Base-by-base conservation (phyloP, 2,797 vertebrate species). In the Onychomys leucogaster region DNA sequence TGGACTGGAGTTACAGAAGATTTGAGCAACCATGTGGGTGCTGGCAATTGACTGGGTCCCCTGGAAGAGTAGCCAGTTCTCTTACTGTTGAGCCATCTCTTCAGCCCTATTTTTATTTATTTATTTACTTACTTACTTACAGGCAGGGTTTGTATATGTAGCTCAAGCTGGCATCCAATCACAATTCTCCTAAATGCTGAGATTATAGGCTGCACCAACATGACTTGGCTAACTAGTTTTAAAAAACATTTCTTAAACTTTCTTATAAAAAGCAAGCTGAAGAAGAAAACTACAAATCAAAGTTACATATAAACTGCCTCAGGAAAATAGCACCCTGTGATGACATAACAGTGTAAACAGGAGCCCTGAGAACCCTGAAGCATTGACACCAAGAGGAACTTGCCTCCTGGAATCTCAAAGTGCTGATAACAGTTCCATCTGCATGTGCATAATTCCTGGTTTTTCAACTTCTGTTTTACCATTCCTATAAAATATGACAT, bases 161-260 rank as follows among this genome's bases (percentile, higher is more conserved):
- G 32, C 25, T 49, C 43, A 80, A 34, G 61, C 43, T 52, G 46
- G 25, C 12, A 23, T 80, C 43, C 9, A 65, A 61, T 29, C 73
- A 63, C 34, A 59, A 57, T 19, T n/a, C 34, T 85, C 83, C 61
- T 37, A 65, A 52, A 78, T 67, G 23, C n/a, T 81, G n/a, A 16
- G 11, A 81, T 81, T 81, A 69, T 32, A 67, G 46, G 27, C 25
- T 57, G n/a, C 2, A 41, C 2, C 63, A 91, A 32, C 76, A 55
- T 19, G 65, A 65, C 23, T 61, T n/a, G 25, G 21, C 19, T 55
- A 69, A 19, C 21, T 82, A 82, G 34, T 43, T 73, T 82, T 83
- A 67, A 19, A 93, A 94, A 94, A 65, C n/a, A 95, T 69, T 90
- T 92, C 19, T 89, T 84, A 23, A 41, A 93, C 86, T 93, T 93